A percentile compares a stretch with the other conserved stretches of the same genome.
Conservation (phyloP, 2,888 invertebrate species). For the Iphiclides podalirius region DNA sequence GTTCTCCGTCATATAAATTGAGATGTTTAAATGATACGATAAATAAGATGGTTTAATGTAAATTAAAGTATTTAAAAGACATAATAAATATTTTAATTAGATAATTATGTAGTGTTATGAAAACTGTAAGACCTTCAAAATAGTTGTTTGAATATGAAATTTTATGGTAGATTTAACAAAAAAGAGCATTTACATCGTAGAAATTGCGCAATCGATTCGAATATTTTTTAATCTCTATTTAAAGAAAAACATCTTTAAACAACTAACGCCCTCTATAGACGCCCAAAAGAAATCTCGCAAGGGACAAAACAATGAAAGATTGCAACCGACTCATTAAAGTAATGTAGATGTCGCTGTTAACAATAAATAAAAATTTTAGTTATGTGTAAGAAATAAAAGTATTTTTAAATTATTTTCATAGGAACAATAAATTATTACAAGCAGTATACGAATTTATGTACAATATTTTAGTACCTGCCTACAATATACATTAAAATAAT, state of each 20-base stretch:
- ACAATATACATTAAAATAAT: too few species aligned
- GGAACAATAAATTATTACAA: not conserved
- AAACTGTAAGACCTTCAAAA: slow-evolving; percentile 4
- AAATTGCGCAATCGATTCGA: not conserved
- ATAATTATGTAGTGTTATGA: not conserved
- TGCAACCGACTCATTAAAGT: not conserved
- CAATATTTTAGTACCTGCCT: not conserved
- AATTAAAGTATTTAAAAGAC: slow-evolving; percentile 45
- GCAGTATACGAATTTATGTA: not conserved
- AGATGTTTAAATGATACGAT: slow-evolving; percentile 60
- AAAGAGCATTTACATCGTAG: not conserved
- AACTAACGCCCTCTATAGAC: slow-evolving; percentile 10
- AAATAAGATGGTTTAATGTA: slow-evolving; percentile 69
- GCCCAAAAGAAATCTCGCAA: not conserved
- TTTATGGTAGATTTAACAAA: not conserved
- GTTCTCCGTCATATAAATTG: slow-evolving; percentile 55
- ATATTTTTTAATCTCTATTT: not conserved
- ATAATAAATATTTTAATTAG: slow-evolving; percentile 19
- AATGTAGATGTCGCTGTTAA: slow-evolving; percentile 17
- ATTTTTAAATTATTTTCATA: not conserved
- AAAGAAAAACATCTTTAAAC: not conserved
- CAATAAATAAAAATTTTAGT: not conserved
- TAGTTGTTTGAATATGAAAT: slow-evolving; percentile 3
- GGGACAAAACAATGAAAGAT: not conserved
- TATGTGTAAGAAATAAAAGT: not conserved